Evolutionary conservation across 2,113 vertebrate genomes (phyloP).

Genomic region (Chrysochloris asiatica): DNA sequence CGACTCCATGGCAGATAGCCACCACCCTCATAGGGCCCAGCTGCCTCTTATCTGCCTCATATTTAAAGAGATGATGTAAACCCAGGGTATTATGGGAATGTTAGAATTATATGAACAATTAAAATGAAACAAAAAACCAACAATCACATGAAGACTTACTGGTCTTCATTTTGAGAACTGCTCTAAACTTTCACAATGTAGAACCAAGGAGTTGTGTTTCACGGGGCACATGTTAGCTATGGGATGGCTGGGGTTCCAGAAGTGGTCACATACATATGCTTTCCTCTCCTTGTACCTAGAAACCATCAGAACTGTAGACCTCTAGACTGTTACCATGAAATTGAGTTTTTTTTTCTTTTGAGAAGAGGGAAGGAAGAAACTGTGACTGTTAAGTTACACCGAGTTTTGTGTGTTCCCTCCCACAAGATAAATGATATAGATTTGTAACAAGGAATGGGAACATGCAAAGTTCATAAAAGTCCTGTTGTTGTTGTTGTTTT

Average conservation of each 20-base stretch:
- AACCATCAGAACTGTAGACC: neutral
- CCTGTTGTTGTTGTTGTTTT: too few species aligned
- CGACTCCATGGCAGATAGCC: too few species aligned
- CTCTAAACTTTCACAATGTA: slow-evolving; percentile 1
- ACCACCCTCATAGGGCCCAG: neutral
- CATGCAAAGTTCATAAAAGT: neutral
- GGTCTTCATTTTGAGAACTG: neutral
- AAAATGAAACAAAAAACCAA: slow-evolving; percentile 17
- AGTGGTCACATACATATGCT: neutral
- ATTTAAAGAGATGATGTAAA: neutral
- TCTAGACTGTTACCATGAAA: slow-evolving; percentile 13
- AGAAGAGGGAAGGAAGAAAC: slow-evolving; percentile 23
- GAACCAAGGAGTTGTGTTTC: slow-evolving; percentile 1
- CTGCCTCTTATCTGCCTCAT: neutral
- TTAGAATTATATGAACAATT: neutral
- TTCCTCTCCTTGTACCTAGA: slow-evolving; percentile 1
- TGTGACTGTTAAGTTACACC: neutral
- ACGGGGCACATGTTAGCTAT: neutral
- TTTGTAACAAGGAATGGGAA: slow-evolving; percentile 22
- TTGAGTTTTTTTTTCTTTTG: slow-evolving; percentile 23
- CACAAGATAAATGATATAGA: slow-evolving; percentile 7
- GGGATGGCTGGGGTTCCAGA: neutral
- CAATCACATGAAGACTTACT: neutral
- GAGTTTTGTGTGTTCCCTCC: slow-evolving; percentile 15
- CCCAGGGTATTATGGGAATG: neutral